Conservation (phyloP, 2,113 vertebrate genomes). For the Kobus ellipsiprymnus region DNA sequence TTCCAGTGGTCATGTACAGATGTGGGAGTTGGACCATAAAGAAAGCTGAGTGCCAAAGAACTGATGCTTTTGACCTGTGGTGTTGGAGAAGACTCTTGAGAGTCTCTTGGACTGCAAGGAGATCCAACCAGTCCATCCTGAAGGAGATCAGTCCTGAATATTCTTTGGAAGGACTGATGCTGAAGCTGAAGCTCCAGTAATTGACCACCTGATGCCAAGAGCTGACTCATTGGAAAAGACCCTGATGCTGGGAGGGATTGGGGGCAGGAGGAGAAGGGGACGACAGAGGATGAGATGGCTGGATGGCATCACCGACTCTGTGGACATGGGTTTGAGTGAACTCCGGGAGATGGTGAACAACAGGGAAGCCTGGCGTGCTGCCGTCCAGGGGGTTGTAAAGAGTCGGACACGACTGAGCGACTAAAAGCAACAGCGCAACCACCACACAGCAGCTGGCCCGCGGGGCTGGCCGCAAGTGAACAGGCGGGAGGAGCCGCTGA, state of each 20-base stretch:
- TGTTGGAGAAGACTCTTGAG: not conserved
- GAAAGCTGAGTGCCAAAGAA: not conserved
- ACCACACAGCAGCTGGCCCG: not conserved
- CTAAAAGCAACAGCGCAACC: fast-evolving
- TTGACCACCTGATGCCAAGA: not conserved
- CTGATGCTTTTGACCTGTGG: not conserved
- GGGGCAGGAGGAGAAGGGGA: not conserved
- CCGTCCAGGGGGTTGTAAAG: not conserved
- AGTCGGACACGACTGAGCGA: fast-evolving
- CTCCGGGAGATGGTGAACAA: not conserved
- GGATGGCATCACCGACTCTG: not conserved
- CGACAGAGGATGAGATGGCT: not conserved
- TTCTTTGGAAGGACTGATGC: not conserved
- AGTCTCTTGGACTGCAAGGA: not conserved
- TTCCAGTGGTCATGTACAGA: not conserved
- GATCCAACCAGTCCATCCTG: not conserved
- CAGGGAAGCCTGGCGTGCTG: not conserved
- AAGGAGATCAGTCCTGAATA: not conserved
- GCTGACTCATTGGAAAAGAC: not conserved
- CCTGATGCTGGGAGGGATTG: not conserved
- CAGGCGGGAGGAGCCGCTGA: not conserved
- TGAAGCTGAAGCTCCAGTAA: not conserved
- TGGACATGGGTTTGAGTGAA: not conserved
- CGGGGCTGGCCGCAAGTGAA: not conserved
- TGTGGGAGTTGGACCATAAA: not conserved